A percentile compares a stretch with the other conserved stretches of the same genome.
phyloP scores from a whole-genome alignment of 1,140 invertebrate species.

The Atta texana region DNA sequence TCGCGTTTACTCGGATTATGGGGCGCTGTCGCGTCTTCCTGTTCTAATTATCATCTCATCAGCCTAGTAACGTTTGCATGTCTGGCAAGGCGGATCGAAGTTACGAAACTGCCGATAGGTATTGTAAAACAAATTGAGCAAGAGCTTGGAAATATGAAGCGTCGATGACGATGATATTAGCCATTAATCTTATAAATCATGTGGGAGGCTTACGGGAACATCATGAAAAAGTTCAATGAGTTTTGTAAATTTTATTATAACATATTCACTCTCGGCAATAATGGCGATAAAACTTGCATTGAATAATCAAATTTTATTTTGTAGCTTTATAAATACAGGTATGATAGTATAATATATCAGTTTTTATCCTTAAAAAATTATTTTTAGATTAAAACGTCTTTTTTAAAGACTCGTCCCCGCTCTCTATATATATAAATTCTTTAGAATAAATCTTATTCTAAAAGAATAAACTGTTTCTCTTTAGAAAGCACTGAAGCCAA shows the following conservation, averaged over 20 bases:
- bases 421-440: no score
- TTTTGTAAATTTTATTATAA: background rate
- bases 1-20: slow-evolving; percentile 39
- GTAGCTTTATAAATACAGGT: background rate
- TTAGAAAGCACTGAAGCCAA: no score
- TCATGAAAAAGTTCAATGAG: background rate
- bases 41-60: slow-evolving; percentile 67
- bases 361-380: background rate
- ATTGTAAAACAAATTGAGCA: slow-evolving; percentile 42
- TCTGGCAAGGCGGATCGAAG: slow-evolving; percentile 60
- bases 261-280: background rate
- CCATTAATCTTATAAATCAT: background rate
- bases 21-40: slow-evolving; percentile 43
- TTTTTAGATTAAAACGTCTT: background rate
- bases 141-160: slow-evolving; percentile 49
- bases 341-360: slow-evolving; percentile 5
- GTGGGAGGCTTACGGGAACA: background rate
- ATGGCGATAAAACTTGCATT: background rate
- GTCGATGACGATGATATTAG: slow-evolving; percentile 31
- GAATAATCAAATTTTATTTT: slow-evolving; percentile 2
- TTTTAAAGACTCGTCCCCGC: background rate
- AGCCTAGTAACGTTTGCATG: slow-evolving; percentile 69
- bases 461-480: no score
- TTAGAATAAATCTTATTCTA: no score
- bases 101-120: slow-evolving; percentile 57